Evolutionary conservation across 1,140 invertebrate species (phyloP), one percentile per base, ranked within the genome.

Genomic region (Drosophila prosaltans): DNA sequence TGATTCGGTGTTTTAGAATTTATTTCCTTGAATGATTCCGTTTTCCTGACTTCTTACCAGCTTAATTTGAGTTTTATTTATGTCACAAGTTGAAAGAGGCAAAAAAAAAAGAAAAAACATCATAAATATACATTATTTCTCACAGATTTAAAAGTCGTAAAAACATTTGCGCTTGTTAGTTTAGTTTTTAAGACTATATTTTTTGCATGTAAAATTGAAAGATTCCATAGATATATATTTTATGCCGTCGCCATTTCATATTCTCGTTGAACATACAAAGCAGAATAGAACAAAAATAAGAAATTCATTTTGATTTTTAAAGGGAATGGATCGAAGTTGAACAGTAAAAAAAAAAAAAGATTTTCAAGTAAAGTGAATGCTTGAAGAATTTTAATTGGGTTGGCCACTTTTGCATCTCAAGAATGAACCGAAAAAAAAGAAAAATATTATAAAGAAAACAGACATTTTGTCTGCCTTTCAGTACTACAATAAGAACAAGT

Each of bases 371-470:
- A 86, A 88, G 81, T 89, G 77, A 89, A 89, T 72, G 83, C 83
- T 65, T 83, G 67, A 67, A 78, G 83, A 88, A 88, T 88, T 72
- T 88, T 80, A 88, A 88, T 88, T 89, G 83, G 67, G 80, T 69
- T 75, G 76, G 66, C 78, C 82, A 88, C 83, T 86, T 88, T 80
- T 77, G 83, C 83, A 83, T 83, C 83, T 77, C 77, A 69, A 88
- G 80, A 88, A 83, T 54, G 45, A 80, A 36, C 3, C 32, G 1
- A 36, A 36, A 36, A 36, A 36, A 36, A 36, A 6, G 6, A 36
- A 36, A 36, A 36, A 36, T 1, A 85, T 72, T 78, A 86, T 88
- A 83, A 58, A 54, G 76, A 86, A 85, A 88, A 88, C 83, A 88
- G 83, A 88, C 83, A 89, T 83, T 68, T 74, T 79, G 84, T 86